Conservation (phyloP, 2,888 invertebrate genomes). For the Amorpha juglandis region DNA sequence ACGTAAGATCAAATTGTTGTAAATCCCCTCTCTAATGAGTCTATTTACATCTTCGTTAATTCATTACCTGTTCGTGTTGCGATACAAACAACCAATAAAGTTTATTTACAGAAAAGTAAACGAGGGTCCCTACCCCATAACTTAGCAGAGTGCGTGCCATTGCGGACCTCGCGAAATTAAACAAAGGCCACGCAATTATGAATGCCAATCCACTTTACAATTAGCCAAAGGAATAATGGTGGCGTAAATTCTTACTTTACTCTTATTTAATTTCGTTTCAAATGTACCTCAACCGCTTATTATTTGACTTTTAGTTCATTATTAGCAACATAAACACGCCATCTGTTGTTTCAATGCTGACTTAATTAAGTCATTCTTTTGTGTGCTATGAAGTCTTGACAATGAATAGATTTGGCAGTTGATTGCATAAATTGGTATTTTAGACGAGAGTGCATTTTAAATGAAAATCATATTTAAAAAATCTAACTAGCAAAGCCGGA, state of each 20-base stretch:
- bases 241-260: conserved; percentile 42
- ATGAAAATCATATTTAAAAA: not conserved
- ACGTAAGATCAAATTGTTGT: not conserved
- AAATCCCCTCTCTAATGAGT: conserved; percentile 27
- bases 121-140: conserved; percentile 10
- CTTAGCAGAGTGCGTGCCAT: conserved; percentile 14
- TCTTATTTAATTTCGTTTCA: conserved; percentile 47
- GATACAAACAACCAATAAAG: conserved; percentile 24
- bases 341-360: conserved; percentile 4
- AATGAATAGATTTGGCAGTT: not conserved
- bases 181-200: conserved; percentile 49
- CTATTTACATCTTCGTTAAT: conserved; percentile 28
- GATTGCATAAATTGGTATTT: conserved; percentile 2
- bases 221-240: conserved; percentile 44
- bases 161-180: conserved; percentile 38
- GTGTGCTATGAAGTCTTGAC: conserved; percentile 9
- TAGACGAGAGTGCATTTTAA: not conserved
- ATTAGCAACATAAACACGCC: conserved; percentile 9
- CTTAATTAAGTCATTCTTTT: conserved; percentile 6
- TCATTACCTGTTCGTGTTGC: conserved; percentile 27
- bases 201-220: conserved; percentile 54
- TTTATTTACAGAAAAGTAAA: conserved; percentile 19
- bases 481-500: not conserved
- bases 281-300: conserved; percentile 41
- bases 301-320: conserved; percentile 41